phyloP scores from a whole-genome alignment of 1,140 invertebrate species.

The Monochamus saltuarius region DNA sequence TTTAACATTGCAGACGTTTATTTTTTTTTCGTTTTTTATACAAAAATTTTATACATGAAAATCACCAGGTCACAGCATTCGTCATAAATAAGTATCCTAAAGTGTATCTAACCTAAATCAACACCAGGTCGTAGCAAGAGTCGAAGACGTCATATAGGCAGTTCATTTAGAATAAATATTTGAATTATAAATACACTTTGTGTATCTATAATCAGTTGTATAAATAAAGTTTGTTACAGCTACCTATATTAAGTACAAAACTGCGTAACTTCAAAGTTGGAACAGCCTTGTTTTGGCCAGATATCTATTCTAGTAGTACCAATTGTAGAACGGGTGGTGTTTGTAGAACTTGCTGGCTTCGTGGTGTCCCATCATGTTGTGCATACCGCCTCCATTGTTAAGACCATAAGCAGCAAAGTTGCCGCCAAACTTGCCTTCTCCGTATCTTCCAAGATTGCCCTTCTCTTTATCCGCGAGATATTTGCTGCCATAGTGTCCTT shows the following conservation, averaged over 20 bases:
- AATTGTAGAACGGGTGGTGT: constrained; percentile 31
- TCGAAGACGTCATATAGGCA: constrained; percentile 15
- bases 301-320: constrained; percentile 15
- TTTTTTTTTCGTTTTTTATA: constrained; percentile 13
- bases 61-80: constrained; percentile 22
- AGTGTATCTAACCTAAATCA: too few relatives aligned
- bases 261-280: too few relatives aligned
- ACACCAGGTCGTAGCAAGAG: constrained; percentile 13
- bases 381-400: constrained; percentile 59
- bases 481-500: constrained; percentile 57
- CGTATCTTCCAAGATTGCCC: constrained; percentile 58
- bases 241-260: too few relatives aligned
- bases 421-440: constrained; percentile 57
- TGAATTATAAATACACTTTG: not conserved
- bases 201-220: too few relatives aligned
- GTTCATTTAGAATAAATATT: not conserved
- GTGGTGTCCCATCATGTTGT: constrained; percentile 59
- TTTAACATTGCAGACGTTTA: too few relatives aligned
- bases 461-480: constrained; percentile 57
- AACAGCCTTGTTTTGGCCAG: not conserved
- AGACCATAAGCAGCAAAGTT: constrained; percentile 56
- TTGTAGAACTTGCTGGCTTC: constrained; percentile 25
- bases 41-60: not conserved
- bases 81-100: constrained; percentile 4
- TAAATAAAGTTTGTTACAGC: too few relatives aligned